Evolutionary conservation across 2,797 vertebrate genomes (phyloP).

Genomic region (Scomberomorus guttatus): DNA sequence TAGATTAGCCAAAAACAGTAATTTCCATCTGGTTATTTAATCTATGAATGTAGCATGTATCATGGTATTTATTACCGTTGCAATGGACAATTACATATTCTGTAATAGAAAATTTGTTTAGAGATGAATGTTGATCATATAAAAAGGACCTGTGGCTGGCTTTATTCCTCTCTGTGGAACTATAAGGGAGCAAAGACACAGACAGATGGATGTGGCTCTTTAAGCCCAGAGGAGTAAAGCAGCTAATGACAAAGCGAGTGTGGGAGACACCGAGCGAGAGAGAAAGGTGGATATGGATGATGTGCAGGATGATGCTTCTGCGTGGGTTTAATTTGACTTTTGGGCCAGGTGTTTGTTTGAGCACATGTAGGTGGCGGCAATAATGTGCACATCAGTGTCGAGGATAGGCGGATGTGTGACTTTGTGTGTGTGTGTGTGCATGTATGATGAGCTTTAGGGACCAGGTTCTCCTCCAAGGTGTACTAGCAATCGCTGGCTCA

Average conservation of each 20-base stretch:
- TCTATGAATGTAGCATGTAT: too few relatives aligned
- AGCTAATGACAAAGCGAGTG: constrained; percentile 28
- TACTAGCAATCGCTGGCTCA: constrained; percentile 14
- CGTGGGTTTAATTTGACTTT: constrained; percentile 63
- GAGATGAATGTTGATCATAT: constrained; percentile 2
- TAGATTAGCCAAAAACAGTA: not conserved
- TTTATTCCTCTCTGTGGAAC: constrained; percentile 1
- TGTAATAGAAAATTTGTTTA: not conserved
- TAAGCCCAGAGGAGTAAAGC: constrained; percentile 19
- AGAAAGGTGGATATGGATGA: constrained; percentile 50
- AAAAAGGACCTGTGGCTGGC: not conserved
- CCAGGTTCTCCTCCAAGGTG: not conserved
- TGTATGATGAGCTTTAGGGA: constrained; percentile 26
- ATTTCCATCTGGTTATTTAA: not conserved
- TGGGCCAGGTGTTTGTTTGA: constrained; percentile 59
- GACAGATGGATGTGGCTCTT: constrained; percentile 20
- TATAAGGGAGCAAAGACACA: constrained; percentile 8
- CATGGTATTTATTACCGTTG: not conserved
- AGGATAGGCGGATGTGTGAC: constrained; percentile 22
- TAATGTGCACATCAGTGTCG: constrained; percentile 50
- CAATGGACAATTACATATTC: not conserved
- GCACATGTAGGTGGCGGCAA: constrained; percentile 52
- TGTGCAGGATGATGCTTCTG: constrained; percentile 46
- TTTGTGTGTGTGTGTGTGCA: constrained; percentile 27
- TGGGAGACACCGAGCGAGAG: constrained; percentile 22